Base-by-base conservation (phyloP, 2,113 vertebrate species). In the Charina bottae region DNA sequence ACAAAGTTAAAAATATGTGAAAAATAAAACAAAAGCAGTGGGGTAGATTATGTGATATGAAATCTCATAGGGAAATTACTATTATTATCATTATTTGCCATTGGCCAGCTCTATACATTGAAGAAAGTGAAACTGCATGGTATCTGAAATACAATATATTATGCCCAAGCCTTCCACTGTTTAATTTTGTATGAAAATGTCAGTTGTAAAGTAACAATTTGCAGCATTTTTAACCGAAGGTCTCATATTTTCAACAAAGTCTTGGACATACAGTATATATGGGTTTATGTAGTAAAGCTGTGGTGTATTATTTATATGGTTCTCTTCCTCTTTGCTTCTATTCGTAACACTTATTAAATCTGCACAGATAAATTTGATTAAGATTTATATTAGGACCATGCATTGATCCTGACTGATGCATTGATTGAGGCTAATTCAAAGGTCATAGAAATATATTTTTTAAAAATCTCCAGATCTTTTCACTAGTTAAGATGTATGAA, bases 131-230 rank as follows among this genome's bases (percentile, higher is more conserved):
- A 94, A 93, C 17, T 56, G 49, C 56, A 15, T 85, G 42, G 15
- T 83, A 78, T 21, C 68, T 93, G 72, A 95, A 94, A 94, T 24
- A 85, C 21, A 88, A 21, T n/a, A 78, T 93, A 21, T 56, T 93
- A 90, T 83, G 86, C 87, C 78, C 90, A 89, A 37, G 60, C 58
- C 23, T 53, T 91, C 84, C 13, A 87, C 64, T 93, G 60, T 55
- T 94, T 92, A 90, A 23, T 93, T 91, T 92, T 26, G 92, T 92
- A 91, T 64, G 83, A 95, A 95, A 96, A 94, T 85, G 60, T 92
- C 93, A 93, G 90, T 92, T 95, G 54, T 46, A 62, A 93, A 59
- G 58, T 83, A 93, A 84, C 10, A 85, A 83, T 85, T 83, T 91
- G 87, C 26, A 83, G 92, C n/a, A 42, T 53, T 92, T 91, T 87